Evolutionary conservation across 92 coral and sea anemone genomes (phyloP), one percentile per base, ranked within the genome.

Genomic region (Epizoanthus rinbou): DNA sequence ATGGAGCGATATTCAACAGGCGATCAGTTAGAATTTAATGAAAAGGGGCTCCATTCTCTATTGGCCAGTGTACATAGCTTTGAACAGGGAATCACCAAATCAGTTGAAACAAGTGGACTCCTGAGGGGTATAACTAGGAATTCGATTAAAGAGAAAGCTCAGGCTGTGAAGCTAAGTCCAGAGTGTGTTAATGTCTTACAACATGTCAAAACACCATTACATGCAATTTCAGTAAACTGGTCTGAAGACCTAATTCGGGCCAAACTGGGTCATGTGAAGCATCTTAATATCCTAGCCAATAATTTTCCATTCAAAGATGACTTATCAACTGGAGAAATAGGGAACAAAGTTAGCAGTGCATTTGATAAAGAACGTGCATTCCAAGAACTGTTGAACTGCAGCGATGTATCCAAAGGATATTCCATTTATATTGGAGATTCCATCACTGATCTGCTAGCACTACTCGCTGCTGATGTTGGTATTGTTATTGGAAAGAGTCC

Each of bases 381-480:
- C 74, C 59, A 76, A 74, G 86, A 84, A 22, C 89, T 92, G 65
- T 63, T 84, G 14, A 85, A 76, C 28, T 87, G 87, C 53, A 83
- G 56, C 28, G 69, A 72, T 4, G 4, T 24, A 8, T 19, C 18
- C 1, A n/a, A 23, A 28, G 99, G 98, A 5, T 76, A 90, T 19
- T 80, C 99, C 2, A 87, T 97, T 19, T 97, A 80, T 67, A 91
- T 97, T 56, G 99, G 99, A 2, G 99, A 97, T 80, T 88, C 98
- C 7, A 85, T 94, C 25, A 93, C 91, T 9, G 99, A 97, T 72
- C 69, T 97, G 43, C 93, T 97, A 11, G 93, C 99, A 33, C 78
- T 97, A 9, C 71, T 97, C 43, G 79, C 83, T 24, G 94, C 97
- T 45, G 95, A 97, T 25, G 64, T 97, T 41, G 99, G 99, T 8